Base-by-base conservation (phyloP, 1,140 invertebrate genomes). In the Eueides isabella region DNA sequence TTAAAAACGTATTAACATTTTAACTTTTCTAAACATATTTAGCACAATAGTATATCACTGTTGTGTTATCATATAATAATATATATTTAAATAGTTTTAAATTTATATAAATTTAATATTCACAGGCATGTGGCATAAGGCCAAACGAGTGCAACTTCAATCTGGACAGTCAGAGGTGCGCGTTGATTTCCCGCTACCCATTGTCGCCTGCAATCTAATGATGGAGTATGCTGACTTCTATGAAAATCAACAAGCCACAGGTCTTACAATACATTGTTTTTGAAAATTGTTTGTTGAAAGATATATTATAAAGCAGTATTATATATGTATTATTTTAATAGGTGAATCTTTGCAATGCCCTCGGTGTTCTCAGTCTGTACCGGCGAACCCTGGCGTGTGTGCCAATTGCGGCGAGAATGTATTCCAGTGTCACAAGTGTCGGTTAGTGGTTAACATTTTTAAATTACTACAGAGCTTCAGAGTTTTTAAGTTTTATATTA, bases 161-260 rank as follows among this genome's bases (percentile, higher is more conserved):
- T 96, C 98, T 7, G 98, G 97, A 0, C 98, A 99, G 90, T 98
- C 98, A 0, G 98, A 99, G 91, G 96, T 99, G 0, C 91, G 99
- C 93, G 97, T 99, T 67, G 98, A 99, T 88, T 98, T 99, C 85
- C 97, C 98, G 0, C 93, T 99, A 30, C 98, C 99, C 0, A 99
- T 99, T 61, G 97, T 99, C 1, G 98, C 98, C 0, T 99, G 98
- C 84, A 99, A 99, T 93, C 93, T 99, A n/a, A 99, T 99, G 98
- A 97, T 99, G 85, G 98, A 99, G 88, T 99, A 99, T 93, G 97
- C 97, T 0, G 98, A 99, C 85, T 99, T 99, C 90, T 99, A 99
- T 86, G 99, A 99, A 85, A 98, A 96, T 89, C 95, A 95, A 83
- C 96, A 95, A 91, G 96, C 94, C 66, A 94, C 94, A 12, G 94